Conservation (phyloP, 2,797 vertebrate genomes). For the Sphaeramia orbicularis region DNA sequence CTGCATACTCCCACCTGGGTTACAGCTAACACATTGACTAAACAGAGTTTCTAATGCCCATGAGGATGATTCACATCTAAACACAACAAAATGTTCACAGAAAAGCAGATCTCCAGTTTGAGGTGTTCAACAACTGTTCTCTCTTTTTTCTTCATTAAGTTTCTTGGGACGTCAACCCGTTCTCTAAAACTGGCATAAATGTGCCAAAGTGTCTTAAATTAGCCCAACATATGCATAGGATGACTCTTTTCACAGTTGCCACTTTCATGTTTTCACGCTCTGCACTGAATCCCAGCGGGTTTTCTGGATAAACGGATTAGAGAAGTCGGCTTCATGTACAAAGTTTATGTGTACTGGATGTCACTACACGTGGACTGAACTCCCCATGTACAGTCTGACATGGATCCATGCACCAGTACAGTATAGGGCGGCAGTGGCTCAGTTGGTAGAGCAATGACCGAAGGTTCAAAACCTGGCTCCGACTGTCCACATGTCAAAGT, state of each 20-base stretch:
- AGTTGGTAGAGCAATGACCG: too few species aligned
- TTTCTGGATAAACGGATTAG: constrained; percentile 26
- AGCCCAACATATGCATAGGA: constrained; percentile 68
- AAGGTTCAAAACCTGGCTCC: too few species aligned
- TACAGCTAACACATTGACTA: constrained; percentile 11
- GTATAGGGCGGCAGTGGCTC: too few species aligned
- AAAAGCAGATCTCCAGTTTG: background rate
- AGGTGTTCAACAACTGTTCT: background rate
- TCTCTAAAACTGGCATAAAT: constrained; percentile 25
- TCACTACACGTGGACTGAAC: background rate
- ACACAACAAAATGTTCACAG: background rate
- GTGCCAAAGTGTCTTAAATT: constrained; percentile 49
- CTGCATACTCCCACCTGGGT: constrained; percentile 53
- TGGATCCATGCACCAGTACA: background rate
- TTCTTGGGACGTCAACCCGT: constrained; percentile 10
- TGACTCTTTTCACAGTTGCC: constrained; percentile 70
- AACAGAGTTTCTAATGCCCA: constrained; percentile 39
- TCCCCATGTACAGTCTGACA: background rate
- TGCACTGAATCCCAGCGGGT: constrained; percentile 58
- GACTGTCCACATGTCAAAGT: too few species aligned
- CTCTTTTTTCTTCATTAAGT: background rate
- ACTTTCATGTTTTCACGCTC: constrained; percentile 63
- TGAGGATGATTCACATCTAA: constrained; percentile 39
- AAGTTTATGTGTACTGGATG: background rate
- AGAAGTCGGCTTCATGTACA: constrained; percentile 17